Conservation (phyloP, 2,113 vertebrate species). For the Strix aluco region DNA sequence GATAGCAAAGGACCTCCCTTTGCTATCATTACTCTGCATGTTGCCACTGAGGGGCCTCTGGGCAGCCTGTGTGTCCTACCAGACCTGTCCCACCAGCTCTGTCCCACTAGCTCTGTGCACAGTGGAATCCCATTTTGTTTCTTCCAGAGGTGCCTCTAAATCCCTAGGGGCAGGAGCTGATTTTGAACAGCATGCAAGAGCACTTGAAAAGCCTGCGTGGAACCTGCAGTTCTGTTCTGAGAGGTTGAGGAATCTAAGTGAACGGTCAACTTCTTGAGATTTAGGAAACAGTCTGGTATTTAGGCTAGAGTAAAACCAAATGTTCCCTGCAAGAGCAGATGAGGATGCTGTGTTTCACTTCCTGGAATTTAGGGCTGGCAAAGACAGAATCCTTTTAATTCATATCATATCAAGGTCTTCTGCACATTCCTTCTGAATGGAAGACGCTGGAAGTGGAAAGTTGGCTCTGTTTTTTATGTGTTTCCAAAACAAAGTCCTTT, state of each 20-base stretch:
- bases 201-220: neutral
- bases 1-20: neutral
- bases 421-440: constrained; percentile 37
- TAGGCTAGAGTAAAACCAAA: constrained; percentile 56
- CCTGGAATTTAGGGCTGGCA: constrained; percentile 37
- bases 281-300: constrained; percentile 45
- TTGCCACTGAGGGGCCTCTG: neutral
- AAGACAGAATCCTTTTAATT: constrained; percentile 35
- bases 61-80: neutral
- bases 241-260: constrained; percentile 14
- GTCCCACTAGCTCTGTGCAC: neutral
- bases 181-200: neutral
- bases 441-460: constrained; percentile 3
- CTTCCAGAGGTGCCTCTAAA: neutral
- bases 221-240: neutral
- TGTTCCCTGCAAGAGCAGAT: constrained; percentile 12
- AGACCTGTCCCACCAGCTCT: neutral
- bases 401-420: constrained; percentile 51
- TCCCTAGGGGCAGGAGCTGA: neutral
- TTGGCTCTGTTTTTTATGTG: neutral
- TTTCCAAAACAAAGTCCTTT: constrained; percentile 47
- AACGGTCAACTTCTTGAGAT: neutral
- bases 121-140: neutral
- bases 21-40: accelerated
- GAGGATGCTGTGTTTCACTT: constrained; percentile 25